These are phyloP conservation scores for Drosophila yooni DNA, from an alignment of 2,888 invertebrate species.

Conservation along the genomic window DNA sequence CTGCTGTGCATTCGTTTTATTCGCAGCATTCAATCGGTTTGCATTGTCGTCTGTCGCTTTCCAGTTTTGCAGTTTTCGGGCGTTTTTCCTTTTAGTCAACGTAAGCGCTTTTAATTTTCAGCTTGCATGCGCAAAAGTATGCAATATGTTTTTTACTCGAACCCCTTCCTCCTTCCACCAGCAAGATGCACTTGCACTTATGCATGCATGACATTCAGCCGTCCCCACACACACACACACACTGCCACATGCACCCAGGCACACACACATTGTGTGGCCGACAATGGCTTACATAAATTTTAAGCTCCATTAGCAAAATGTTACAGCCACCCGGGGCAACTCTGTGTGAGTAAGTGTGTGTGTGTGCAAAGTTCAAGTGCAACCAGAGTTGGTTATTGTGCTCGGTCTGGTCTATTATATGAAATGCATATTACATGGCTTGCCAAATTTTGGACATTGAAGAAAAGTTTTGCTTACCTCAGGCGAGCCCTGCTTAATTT, in stretches of 20 bases:
- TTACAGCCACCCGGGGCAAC: slow-evolving; percentile 68
- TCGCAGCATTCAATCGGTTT: slow-evolving; percentile 47
- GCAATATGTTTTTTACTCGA: slow-evolving; percentile 71
- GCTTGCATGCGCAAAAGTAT: slow-evolving; percentile 81
- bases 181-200: slow-evolving; percentile 60
- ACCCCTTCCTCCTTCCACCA: background rate
- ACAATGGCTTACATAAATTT: slow-evolving; percentile 81
- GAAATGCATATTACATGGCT: slow-evolving; percentile 69
- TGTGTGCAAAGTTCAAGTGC: slow-evolving; percentile 72
- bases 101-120: slow-evolving; percentile 81
- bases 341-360: background rate
- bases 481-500: slow-evolving; percentile 68
- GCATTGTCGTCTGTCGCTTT: slow-evolving; percentile 27
- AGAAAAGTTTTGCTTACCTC: slow-evolving; percentile 68
- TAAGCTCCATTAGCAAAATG: slow-evolving; percentile 81
- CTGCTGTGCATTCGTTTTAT: slow-evolving; percentile 51
- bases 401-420: slow-evolving; percentile 62
- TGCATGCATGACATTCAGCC: slow-evolving; percentile 72
- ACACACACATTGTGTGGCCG: slow-evolving; percentile 46
- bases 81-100: slow-evolving; percentile 56
- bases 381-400: slow-evolving; percentile 71
- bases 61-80: slow-evolving; percentile 30
- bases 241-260: slow-evolving; percentile 17
- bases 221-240: slow-evolving; percentile 19
- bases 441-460: slow-evolving; percentile 66